Base-by-base conservation (phyloP, 2,888 invertebrate species). In the Leptinotarsa juncta region DNA sequence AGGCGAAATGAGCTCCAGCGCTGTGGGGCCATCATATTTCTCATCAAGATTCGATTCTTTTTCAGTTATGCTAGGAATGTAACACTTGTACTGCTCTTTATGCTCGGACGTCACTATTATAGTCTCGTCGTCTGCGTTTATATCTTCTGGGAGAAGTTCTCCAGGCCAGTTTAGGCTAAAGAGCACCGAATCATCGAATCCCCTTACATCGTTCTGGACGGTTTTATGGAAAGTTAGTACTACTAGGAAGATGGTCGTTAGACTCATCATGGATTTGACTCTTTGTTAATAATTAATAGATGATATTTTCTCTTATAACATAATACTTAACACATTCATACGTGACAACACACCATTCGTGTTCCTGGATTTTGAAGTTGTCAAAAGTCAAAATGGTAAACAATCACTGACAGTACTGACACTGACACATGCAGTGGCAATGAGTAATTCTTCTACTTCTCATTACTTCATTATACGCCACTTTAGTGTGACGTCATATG, bases 11-110 rank as follows among this genome's bases (percentile, higher is more conserved):
- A 97, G 88, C 82, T 95, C 93, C 65, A 96, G 88, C 0, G 97
- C 95, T 78, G 93, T 93, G 66, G 94, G 93, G 2, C 95, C 96
- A 69, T 89, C 90, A 84, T 95, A 94, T 15, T 90, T 90, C 66
- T 92, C 91, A 69, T 91, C 91, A n/a, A 88, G 89, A 15, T 87
- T 84, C 68, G 90, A 90, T 60, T 91, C 88, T 82, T 90, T 90
- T 74, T 89, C 89, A 87, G 83, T 88, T 12, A 93, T 88, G 76
- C 93, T 92, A 15, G 97, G 97, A 81, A 97, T 89, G 14, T 91
- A 89, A 85, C 98, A 98, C 74, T 93, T 91, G 86, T 96, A 98
- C 80, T 92, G 91, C 85, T 98, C 97, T 83, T 95, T 92, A 77
- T 94, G 92, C 18, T 92, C 90, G 16, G 96, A 95, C 70, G 91